Evolutionary conservation across 1,140 invertebrate genomes (phyloP).

Genomic region (Drosophila nasuta): DNA sequence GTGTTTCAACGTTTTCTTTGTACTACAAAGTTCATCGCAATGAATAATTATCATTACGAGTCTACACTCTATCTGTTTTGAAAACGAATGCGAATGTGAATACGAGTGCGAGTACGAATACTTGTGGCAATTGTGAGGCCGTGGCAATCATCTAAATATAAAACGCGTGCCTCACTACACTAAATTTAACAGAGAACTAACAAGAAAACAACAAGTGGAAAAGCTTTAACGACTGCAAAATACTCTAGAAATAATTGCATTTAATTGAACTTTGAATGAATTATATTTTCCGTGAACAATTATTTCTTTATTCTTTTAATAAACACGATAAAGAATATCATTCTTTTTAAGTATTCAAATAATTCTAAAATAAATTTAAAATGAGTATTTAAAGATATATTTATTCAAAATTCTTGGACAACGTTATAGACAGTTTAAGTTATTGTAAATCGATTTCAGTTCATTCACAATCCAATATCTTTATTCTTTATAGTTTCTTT

Average conservation of each 20-base stretch:
- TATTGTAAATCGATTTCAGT: no score
- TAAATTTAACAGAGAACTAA: slow-evolving; percentile 54
- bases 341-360: no score
- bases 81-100: slow-evolving; percentile 23
- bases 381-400: no score
- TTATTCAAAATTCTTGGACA: no score
- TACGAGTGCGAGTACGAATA: slow-evolving; percentile 5
- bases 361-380: no score
- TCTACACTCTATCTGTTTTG: slow-evolving; percentile 14
- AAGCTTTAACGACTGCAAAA: background rate
- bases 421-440: no score
- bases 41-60: background rate
- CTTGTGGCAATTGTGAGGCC: slow-evolving; percentile 23
- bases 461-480: no score
- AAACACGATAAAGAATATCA: no score
- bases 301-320: no score
- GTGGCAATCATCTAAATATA: slow-evolving; percentile 76
- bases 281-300: no score
- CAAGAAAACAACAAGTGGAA: background rate
- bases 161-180: slow-evolving; percentile 76
- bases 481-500: no score
- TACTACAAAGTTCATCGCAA: slow-evolving; percentile 11
- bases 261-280: no score
- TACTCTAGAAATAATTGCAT: background rate
- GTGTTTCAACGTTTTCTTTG: slow-evolving; percentile 43